Evolutionary conservation across 37 sponge, comb jelly and placozoan genomes (phyloP).

Genomic region (Geodia barretti): DNA sequence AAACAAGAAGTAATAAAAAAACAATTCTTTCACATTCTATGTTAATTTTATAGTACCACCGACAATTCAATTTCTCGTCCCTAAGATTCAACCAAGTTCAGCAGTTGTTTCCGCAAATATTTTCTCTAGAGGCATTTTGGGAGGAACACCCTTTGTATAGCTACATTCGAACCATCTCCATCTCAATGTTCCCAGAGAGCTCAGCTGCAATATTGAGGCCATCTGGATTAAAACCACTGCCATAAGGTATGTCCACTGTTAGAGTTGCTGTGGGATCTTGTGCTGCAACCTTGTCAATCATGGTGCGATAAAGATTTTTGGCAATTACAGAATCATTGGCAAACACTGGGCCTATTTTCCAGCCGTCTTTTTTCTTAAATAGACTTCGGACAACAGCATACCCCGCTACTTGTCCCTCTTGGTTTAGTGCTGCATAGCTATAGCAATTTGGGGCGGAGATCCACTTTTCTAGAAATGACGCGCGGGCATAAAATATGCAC

Average conservation of each 20-base stretch:
- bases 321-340: not conserved
- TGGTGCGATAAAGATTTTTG: not conserved
- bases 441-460: not conserved
- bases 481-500: no score
- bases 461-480: not conserved
- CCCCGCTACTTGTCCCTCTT: not conserved
- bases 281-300: not conserved
- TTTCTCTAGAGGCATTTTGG: not conserved
- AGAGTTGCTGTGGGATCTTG: not conserved
- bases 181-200: no score
- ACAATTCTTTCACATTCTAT: no score
- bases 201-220: not conserved
- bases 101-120: not conserved
- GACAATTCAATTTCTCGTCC: no score
- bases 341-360: not conserved
- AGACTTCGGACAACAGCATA: not conserved
- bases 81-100: not conserved
- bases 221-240: not conserved
- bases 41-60: no score
- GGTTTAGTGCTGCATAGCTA: not conserved
- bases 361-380: not conserved
- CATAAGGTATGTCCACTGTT: not conserved
- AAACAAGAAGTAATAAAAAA: no score
- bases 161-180: no score
- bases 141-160: not conserved